Evolutionary conservation across 2,113 vertebrate species (phyloP), one percentile per base, ranked within the genome.

Genomic region (Eubucco bourcierii): DNA sequence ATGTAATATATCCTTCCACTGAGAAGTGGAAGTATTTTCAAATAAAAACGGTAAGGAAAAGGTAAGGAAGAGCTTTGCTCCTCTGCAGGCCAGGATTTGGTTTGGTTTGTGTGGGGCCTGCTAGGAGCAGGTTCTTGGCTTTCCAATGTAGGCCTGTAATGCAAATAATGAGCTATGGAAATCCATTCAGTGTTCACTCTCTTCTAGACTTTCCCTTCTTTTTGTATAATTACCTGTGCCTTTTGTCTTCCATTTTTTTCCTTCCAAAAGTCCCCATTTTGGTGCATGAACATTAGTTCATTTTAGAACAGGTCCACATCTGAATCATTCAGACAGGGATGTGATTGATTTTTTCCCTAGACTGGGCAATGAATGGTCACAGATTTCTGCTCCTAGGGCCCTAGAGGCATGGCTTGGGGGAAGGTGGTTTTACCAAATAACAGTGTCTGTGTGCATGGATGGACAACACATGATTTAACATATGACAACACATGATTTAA

Each of bases 1-100:
- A 60, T 77, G 79, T 78, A 77, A 96, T 81, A 47, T 59, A 91
- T 87, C 78, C 73, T 80, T 80, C 80, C 56, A 72, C 29, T 67
- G 52, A 80, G 88, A 87, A 88, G 23, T 52, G 50, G 50, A 52
- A 52, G 66, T 84, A 79, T 80, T 77, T 86, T 71, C 80, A 90
- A 85, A 71, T 87, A 47, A 46, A 83, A 95, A 71, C 58, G 61
- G 56, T 56, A n/a, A 68, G 65, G 14, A 71, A 63, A 94, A 81
- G 50, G 47, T 46, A 58, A 76, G 28, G 46, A 53, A 78, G 65
- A 79, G 67, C 66, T 94, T 83, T 80, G 74, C 61, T 41, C n/a
- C 33, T 1, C 79, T 78, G 55, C 58, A 70, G 67, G 28, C 13
- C 24, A 4, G 31, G 31, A 28, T 21, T 65, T 8, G 27, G 53